phyloP scores from a whole-genome alignment of 2,888 invertebrate genomes.

The Pseudoips prasinana region DNA sequence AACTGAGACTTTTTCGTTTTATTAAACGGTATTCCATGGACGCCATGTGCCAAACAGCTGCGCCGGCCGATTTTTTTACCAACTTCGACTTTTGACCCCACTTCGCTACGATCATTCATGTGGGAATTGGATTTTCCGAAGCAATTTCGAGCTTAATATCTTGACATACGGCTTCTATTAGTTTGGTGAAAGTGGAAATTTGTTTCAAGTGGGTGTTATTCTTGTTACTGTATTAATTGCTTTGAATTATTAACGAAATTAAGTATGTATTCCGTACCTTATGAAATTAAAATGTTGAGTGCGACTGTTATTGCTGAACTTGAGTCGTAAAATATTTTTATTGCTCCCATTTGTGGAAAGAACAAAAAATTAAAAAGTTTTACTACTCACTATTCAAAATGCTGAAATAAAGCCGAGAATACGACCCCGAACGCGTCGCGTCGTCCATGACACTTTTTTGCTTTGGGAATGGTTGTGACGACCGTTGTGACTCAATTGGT shows the following conservation, averaged over 20 bases:
- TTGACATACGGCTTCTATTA: constrained; percentile 42
- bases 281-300: constrained; percentile 19
- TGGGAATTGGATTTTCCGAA: constrained; percentile 68
- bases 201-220: constrained; percentile 53
- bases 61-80: constrained; percentile 70
- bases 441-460: no score
- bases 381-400: no score
- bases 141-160: constrained; percentile 55
- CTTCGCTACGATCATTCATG: constrained; percentile 74
- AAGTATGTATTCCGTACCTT: constrained; percentile 27
- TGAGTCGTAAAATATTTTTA: constrained; percentile 14
- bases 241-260: constrained; percentile 46
- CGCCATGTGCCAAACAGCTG: constrained; percentile 76
- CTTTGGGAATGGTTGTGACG: no score
- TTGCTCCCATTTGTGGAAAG: constrained; percentile 14
- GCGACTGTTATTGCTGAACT: constrained; percentile 9
- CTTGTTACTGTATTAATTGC: constrained; percentile 63
- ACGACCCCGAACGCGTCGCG: no score
- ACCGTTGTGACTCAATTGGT: no score
- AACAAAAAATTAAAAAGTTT: background rate
- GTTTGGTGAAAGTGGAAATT: constrained; percentile 28
- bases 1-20: constrained; percentile 35
- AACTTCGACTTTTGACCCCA: constrained; percentile 76
- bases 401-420: no score
- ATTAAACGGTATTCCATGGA: constrained; percentile 41